Conservation (phyloP, 1,140 invertebrate genomes). For the Asobara japonica region DNA sequence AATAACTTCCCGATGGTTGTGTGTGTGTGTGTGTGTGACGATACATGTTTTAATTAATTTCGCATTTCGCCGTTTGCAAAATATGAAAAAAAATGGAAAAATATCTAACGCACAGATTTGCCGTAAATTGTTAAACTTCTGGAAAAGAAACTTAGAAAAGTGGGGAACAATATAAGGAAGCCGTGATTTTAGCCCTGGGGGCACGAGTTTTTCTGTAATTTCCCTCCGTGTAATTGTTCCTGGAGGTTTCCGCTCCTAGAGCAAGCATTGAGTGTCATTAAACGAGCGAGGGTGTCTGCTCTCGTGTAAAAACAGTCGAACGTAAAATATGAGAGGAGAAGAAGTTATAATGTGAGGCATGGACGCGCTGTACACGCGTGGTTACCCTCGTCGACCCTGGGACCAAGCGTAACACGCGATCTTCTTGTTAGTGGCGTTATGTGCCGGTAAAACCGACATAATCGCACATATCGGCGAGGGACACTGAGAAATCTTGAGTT, state of each 20-base stretch:
- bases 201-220: too few species aligned
- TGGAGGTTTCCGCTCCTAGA: background rate
- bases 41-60: too few species aligned
- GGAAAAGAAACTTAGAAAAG: too few species aligned
- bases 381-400: slow-evolving; percentile 40
- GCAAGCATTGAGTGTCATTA: background rate
- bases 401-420: slow-evolving; percentile 50
- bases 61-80: too few species aligned
- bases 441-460: slow-evolving; percentile 52
- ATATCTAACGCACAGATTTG: too few species aligned
- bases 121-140: too few species aligned
- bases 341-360: background rate
- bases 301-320: background rate
- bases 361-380: slow-evolving; percentile 14
- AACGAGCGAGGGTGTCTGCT: slow-evolving; percentile 9
- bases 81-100: too few species aligned
- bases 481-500: background rate
- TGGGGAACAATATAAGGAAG: too few species aligned
- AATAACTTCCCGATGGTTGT: background rate
- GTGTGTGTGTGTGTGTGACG: too few species aligned
- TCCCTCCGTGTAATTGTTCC: too few species aligned
- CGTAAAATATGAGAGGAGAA: background rate
- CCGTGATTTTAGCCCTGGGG: too few species aligned
- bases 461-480: slow-evolving; percentile 23
- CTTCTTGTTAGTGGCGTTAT: slow-evolving; percentile 55